These are phyloP conservation scores for Cotesia congregata DNA, from an alignment of 2,888 invertebrate species.

Conservation along the genomic window DNA sequence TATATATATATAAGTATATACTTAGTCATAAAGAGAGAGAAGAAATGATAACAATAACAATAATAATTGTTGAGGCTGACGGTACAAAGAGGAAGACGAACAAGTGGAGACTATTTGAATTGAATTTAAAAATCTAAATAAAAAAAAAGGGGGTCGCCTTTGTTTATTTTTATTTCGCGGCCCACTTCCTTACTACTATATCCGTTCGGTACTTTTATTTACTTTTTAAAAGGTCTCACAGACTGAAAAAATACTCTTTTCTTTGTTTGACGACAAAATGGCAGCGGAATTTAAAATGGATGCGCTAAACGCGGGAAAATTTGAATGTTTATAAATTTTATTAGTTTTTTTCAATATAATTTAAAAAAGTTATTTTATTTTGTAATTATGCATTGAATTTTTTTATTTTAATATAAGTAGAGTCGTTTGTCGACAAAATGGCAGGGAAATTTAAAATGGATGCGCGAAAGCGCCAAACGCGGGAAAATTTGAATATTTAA, in stretches of 20 bases:
- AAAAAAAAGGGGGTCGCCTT: constrained; percentile 16
- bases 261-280: not conserved
- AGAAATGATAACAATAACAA: not conserved
- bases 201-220: constrained; percentile 22
- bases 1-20: not conserved
- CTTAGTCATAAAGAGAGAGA: not conserved
- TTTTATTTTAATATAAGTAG: too few relatives aligned
- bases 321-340: too few relatives aligned
- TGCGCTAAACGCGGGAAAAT: too few relatives aligned
- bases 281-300: too few relatives aligned
- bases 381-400: too few relatives aligned
- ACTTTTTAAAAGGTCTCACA: constrained; percentile 25
- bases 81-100: constrained; percentile 16
- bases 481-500: too few relatives aligned
- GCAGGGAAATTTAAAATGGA: too few relatives aligned
- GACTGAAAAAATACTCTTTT: constrained; percentile 26
- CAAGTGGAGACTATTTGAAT: not conserved
- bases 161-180: constrained; percentile 37
- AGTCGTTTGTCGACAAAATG: too few relatives aligned
- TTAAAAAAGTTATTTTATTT: too few relatives aligned
- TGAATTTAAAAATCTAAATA: not conserved
- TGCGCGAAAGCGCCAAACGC: too few relatives aligned
- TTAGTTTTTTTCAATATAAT: too few relatives aligned
- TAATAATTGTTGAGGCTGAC: constrained; percentile 14
- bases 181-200: constrained; percentile 27